Evolutionary conservation across 1,140 invertebrate genomes (phyloP).

Genomic region (Drosophila rhopaloa): DNA sequence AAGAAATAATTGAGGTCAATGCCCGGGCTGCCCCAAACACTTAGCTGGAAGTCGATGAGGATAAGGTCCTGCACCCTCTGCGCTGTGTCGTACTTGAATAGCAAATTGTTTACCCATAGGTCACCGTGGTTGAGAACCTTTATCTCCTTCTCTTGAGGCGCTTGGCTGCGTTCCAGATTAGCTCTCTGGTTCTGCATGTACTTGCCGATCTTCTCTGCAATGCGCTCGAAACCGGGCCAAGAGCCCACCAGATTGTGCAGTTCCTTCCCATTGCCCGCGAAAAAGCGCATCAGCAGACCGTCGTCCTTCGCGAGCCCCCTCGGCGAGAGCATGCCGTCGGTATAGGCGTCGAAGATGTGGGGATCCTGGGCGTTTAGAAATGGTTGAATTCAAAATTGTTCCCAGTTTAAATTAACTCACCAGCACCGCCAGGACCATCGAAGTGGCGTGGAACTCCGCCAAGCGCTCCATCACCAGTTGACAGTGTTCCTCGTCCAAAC

Average conservation of each 20-base stretch:
- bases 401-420: slow-evolving; percentile 23
- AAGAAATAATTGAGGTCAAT: slow-evolving; percentile 83
- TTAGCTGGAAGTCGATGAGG: slow-evolving; percentile 77
- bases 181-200: slow-evolving; percentile 53
- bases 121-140: slow-evolving; percentile 89
- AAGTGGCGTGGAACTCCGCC: slow-evolving; percentile 76
- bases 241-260: slow-evolving; percentile 73
- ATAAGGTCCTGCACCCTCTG: slow-evolving; percentile 46
- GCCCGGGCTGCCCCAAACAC: slow-evolving; percentile 72
- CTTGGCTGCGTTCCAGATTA: slow-evolving; percentile 57
- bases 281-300: slow-evolving; percentile 55
- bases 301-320: slow-evolving; percentile 50
- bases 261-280: slow-evolving; percentile 70
- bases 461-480: slow-evolving; percentile 69
- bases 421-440: slow-evolving; percentile 67
- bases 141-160: slow-evolving; percentile 41
- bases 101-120: slow-evolving; percentile 88
- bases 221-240: slow-evolving; percentile 81
- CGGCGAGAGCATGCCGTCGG: slow-evolving; percentile 65
- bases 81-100: slow-evolving; percentile 86
- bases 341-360: slow-evolving; percentile 51
- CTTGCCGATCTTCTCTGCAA: slow-evolving; percentile 76
- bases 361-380: slow-evolving; percentile 32
- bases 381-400: no score
- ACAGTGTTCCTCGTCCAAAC: slow-evolving; percentile 65